These are phyloP conservation scores for Drosophila oshimai DNA, from an alignment of 1,140 invertebrate species.

Conservation along the genomic window DNA sequence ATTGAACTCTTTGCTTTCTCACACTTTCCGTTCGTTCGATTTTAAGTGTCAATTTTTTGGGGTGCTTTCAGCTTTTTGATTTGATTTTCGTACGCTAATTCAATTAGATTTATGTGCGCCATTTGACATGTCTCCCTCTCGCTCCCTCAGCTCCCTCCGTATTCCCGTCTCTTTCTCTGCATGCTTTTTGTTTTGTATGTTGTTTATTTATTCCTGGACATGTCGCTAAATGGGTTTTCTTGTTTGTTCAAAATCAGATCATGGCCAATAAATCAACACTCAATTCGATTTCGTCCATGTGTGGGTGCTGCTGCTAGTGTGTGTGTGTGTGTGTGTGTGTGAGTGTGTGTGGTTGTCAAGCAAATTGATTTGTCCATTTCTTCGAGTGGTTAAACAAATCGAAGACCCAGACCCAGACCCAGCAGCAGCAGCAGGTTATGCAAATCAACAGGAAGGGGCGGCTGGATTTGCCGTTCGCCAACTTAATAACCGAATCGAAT, in stretches of 20 bases:
- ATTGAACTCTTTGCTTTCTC: conserved; percentile 18
- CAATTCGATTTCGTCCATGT: conserved; percentile 59
- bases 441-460: conserved; percentile 32
- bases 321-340: neutral
- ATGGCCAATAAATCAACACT: conserved; percentile 77
- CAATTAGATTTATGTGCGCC: conserved; percentile 73
- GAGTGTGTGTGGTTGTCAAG: conserved; percentile 1
- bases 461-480: neutral
- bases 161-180: no score
- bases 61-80: conserved; percentile 40
- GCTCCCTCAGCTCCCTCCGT: neutral
- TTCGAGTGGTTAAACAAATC: conserved; percentile 17
- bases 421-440: conserved; percentile 37
- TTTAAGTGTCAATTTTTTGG: conserved; percentile 61
- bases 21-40: conserved; percentile 4
- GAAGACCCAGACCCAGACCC: no score
- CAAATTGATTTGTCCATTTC: conserved; percentile 52
- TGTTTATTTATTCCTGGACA: conserved; percentile 73
- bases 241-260: conserved; percentile 76
- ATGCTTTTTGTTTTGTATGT: neutral
- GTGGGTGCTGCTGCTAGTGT: neutral
- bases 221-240: conserved; percentile 72
- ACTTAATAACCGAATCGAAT: conserved; percentile 30
- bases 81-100: conserved; percentile 73
- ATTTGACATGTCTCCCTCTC: conserved; percentile 51